Percentiles rank a stretch among this genome's conserved stretches.
These are phyloP conservation scores for Conops quadrifasciatus DNA, from an alignment of 2,888 invertebrate species.

Conservation along the genomic window DNA sequence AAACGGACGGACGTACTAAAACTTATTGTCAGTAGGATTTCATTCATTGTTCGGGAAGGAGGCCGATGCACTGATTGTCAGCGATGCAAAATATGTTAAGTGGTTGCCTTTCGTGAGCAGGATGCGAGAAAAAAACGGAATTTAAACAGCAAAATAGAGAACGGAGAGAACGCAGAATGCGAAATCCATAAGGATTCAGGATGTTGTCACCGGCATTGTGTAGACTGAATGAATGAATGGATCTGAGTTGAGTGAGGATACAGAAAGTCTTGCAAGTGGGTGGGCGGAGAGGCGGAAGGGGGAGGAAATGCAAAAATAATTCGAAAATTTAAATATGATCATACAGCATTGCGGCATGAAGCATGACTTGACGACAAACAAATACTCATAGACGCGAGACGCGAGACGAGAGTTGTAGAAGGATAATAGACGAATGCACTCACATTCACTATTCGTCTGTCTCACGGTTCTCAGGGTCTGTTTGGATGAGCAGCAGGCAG, in stretches of 20 bases:
- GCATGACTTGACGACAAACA: background rate
- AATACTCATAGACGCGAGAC: background rate
- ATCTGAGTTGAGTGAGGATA: background rate
- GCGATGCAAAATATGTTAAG: constrained; percentile 30
- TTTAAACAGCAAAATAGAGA: no score
- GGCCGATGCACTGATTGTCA: constrained; percentile 22
- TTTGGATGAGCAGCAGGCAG: background rate
- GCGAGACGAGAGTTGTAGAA: no score
- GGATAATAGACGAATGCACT: background rate
- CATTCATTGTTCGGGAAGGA: background rate
- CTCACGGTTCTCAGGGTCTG: background rate
- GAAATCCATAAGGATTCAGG: constrained; percentile 3
- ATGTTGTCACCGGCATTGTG: constrained; percentile 1
- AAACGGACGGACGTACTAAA: no score
- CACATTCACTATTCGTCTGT: background rate
- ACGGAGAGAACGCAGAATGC: background rate
- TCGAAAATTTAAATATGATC: constrained; percentile 4
- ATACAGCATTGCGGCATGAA: background rate
- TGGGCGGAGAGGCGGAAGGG: background rate
- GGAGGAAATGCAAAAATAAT: background rate
- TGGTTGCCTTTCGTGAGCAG: constrained; percentile 5
- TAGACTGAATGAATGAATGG: background rate
- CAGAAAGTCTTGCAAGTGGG: background rate
- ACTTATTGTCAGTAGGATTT: background rate
- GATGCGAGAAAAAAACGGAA: no score